Evolutionary conservation across 2,888 invertebrate species (phyloP), one percentile per base, ranked within the genome.

Genomic region (Torymus auratus): DNA sequence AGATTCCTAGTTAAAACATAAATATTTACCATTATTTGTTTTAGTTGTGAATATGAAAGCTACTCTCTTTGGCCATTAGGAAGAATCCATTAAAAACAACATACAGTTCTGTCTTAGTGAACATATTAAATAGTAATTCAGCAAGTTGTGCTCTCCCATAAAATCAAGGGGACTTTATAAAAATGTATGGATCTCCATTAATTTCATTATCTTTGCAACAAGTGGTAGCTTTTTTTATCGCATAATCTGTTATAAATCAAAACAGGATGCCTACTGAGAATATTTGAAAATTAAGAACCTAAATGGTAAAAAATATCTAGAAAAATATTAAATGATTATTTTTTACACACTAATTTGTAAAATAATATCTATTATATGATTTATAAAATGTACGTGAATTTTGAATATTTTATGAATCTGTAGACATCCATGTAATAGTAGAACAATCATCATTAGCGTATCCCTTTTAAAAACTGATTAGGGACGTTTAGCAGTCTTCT

Each of bases 51-150:
- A 81, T 77, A 68, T 83, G 83, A 83, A 81, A 84, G 79, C 83
- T 75, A 85, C 70, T 83, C 81, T 85, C 85, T 85, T 85, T 85
- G 85, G 85, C 85, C 84, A 81, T 85, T 82, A 82, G 83, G 84
- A 85, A 85, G 84, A 85, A 85, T 85, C 82, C 77, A 75, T 84
- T 75, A 74, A 72, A 77, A 76, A 72, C 53, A 77, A 65, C 13
- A 28, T 72, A 65, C 67, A 80, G 55, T 55, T 80, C 11, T 60
- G 50, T 65, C 67, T 67, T 74, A 72, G 72, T 62, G 68, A 80
- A 77, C 28, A 67, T 1, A 62, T 73, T 69, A 64, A 72, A 73
- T 10, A 62, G 73, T 69, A 53, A 73, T 60, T 62, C 17, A 74
- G 58, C 17, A 61, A 64, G 28, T 68, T 79, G 56, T 52, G 69